These are phyloP conservation scores for Pagrus major DNA, from an alignment of 2,113 vertebrate genomes.

Conservation along the genomic window DNA sequence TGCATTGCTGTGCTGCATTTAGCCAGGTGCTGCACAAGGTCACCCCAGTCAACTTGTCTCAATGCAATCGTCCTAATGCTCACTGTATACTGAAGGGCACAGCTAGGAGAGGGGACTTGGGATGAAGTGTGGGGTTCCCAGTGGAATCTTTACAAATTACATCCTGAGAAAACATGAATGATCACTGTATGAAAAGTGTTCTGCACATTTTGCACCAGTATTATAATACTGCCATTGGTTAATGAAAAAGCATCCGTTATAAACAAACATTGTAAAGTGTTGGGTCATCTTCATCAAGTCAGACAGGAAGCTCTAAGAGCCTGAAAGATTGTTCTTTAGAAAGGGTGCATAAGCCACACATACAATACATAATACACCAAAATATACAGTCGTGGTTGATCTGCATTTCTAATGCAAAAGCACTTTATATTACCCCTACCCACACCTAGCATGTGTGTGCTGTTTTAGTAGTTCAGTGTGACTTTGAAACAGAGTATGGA, in stretches of 20 bases:
- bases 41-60: conserved; percentile 44
- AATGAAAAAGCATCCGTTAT: not conserved
- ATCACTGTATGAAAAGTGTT: not conserved
- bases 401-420: not conserved
- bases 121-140: not conserved
- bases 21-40: conserved; percentile 67
- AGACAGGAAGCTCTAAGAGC: not conserved
- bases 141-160: not conserved
- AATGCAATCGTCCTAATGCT: conserved; percentile 22
- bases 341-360: not conserved
- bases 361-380: not conserved
- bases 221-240: not conserved
- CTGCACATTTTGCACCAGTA: not conserved
- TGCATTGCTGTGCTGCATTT: conserved; percentile 62
- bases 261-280: not conserved
- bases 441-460: not conserved
- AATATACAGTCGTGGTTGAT: not conserved
- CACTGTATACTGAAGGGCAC: not conserved
- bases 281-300: not conserved
- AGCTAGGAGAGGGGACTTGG: not conserved
- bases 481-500: not conserved
- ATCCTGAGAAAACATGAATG: not conserved
- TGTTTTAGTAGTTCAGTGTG: not conserved
- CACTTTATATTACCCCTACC: too few relatives aligned
- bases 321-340: not conserved